Evolutionary conservation across 2,797 vertebrate genomes (phyloP).

Genomic region (Pangasius krempfi): DNA sequence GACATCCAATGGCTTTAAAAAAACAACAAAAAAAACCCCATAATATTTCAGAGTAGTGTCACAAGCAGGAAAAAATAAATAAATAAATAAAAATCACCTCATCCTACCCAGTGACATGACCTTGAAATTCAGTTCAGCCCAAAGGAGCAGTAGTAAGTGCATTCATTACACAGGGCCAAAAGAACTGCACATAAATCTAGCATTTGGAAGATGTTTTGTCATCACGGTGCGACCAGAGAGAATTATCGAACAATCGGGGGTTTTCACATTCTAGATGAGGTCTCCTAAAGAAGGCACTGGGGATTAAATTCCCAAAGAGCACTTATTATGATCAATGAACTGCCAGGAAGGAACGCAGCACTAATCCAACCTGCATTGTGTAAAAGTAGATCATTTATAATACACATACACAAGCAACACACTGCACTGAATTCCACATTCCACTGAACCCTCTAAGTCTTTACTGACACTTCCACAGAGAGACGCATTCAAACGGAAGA

Average conservation of each 20-base stretch:
- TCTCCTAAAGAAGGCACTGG: background rate
- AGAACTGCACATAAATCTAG: background rate
- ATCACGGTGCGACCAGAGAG: background rate
- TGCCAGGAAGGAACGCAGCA: conserved; percentile 22
- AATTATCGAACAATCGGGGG: background rate
- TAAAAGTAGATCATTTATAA: conserved; percentile 22
- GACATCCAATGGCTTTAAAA: background rate
- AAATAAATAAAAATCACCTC: background rate
- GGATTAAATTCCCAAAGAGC: conserved; percentile 10
- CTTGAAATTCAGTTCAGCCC: background rate
- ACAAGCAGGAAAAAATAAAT: background rate
- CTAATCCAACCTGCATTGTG: conserved; percentile 36
- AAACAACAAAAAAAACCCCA: background rate
- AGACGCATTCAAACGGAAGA: background rate
- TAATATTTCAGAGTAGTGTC: background rate
- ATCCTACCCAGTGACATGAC: background rate
- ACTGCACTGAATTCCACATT: background rate
- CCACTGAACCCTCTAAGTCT: background rate
- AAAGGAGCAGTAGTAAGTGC: background rate
- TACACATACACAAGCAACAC: conserved; percentile 5
- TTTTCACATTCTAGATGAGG: background rate
- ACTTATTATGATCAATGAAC: conserved; percentile 9
- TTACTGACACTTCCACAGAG: background rate
- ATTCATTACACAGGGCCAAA: background rate
- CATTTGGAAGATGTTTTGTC: conserved; percentile 22